Conservation (phyloP, 2,888 invertebrate species). For the Thalpophila matura region DNA sequence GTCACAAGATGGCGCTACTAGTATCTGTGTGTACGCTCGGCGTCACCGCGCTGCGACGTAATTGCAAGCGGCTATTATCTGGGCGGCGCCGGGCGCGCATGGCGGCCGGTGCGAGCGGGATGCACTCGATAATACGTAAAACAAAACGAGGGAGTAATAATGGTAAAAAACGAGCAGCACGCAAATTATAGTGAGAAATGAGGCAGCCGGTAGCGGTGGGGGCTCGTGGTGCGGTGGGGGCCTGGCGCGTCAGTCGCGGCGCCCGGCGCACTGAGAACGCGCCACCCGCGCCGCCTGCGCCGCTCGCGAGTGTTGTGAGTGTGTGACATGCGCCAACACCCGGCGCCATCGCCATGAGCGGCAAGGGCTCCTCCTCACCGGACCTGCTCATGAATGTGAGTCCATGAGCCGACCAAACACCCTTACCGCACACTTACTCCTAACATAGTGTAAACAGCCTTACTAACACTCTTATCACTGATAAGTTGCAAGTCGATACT, state of each 20-base stretch:
- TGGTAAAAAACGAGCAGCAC: constrained; percentile 91
- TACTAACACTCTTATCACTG: constrained; percentile 56
- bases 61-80: constrained; percentile 89
- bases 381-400: constrained; percentile 91
- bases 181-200: constrained; percentile 91
- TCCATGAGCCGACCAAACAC: constrained; percentile 67
- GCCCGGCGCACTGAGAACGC: constrained; percentile 82
- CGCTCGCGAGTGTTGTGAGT: constrained; percentile 86
- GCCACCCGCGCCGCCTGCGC: constrained; percentile 86
- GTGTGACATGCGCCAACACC: constrained; percentile 87
- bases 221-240: constrained; percentile 84
- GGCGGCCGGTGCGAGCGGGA: constrained; percentile 91
- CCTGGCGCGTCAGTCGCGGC: constrained; percentile 86
- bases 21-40: constrained; percentile 62
- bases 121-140: constrained; percentile 91
- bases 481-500: constrained; percentile 16
- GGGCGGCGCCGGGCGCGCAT: constrained; percentile 89
- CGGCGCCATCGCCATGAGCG: constrained; percentile 65
- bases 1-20: constrained; percentile 84
- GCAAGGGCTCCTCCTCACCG: constrained; percentile 66
- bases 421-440: constrained; percentile 43
- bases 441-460: constrained; percentile 41
- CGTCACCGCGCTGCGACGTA: constrained; percentile 77
- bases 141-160: constrained; percentile 91
- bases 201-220: constrained; percentile 91